Conservation (phyloP, 2,888 invertebrate genomes). For the Thereva unica region DNA sequence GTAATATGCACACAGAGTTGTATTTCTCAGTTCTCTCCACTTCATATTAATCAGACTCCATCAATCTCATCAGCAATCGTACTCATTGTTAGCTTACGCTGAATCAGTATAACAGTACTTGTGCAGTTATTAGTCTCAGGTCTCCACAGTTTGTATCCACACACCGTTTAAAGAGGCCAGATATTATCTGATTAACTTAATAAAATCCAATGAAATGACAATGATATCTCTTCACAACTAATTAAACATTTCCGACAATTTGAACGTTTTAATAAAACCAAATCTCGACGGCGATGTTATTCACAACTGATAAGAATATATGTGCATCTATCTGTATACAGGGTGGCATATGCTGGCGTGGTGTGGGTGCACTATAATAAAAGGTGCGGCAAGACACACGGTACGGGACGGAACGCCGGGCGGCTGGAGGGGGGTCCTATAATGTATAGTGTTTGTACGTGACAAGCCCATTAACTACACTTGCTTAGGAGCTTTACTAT, state of each 20-base stretch:
- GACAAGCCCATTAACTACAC: slow-evolving; percentile 2
- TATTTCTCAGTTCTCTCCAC: no score
- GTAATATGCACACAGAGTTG: no score
- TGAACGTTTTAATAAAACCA: slow-evolving; percentile 32
- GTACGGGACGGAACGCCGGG: background rate
- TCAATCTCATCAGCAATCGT: no score
- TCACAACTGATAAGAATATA: no score
- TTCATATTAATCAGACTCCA: no score
- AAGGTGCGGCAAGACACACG: background rate
- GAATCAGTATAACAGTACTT: no score
- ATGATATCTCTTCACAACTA: slow-evolving; percentile 32
- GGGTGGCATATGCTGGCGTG: background rate
- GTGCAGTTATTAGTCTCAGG: slow-evolving; percentile 25
- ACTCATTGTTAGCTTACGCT: no score
- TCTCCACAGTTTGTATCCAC: slow-evolving; percentile 14
- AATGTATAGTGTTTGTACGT: background rate
- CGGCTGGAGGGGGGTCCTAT: background rate
- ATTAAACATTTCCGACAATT: slow-evolving; percentile 37
- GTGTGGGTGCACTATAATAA: background rate
- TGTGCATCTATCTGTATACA: no score
- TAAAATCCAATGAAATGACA: slow-evolving; percentile 38
- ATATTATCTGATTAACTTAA: slow-evolving; percentile 38
- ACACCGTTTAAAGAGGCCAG: slow-evolving; percentile 26
- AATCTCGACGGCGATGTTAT: slow-evolving; percentile 10
- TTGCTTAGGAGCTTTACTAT: no score